phyloP scores from a whole-genome alignment of 2,797 vertebrate genomes.

The Typhlichthys eigenmanni region DNA sequence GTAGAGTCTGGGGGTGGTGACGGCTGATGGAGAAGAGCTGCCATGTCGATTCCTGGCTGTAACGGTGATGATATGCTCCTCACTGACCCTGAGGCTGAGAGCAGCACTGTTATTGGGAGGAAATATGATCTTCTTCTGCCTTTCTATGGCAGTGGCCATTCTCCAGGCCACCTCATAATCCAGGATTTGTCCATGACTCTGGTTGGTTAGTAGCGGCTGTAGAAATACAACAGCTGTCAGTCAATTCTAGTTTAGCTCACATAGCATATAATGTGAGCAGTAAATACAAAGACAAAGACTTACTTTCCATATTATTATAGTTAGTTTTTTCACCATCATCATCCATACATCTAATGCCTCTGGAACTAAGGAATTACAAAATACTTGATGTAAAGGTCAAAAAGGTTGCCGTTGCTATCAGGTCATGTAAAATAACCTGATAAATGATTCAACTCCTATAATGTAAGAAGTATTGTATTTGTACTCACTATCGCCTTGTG shows the following conservation, averaged over 20 bases:
- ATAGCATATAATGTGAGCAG: background rate
- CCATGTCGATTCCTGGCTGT: conserved; percentile 61
- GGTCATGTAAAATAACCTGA: no score
- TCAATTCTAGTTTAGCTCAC: background rate
- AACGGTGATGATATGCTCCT: conserved; percentile 44
- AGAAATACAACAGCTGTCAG: conserved; percentile 2
- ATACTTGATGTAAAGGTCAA: background rate
- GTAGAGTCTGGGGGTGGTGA: conserved; percentile 31
- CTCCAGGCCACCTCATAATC: conserved; percentile 60
- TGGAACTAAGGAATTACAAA: conserved; percentile 63
- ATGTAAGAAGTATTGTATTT: no score
- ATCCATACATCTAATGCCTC: conserved; percentile 74
- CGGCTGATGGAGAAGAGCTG: conserved; percentile 54
- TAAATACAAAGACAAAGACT: conserved; percentile 15
- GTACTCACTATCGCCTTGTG: conserved; percentile 65
- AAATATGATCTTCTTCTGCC: background rate
- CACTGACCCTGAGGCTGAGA: conserved; percentile 18
- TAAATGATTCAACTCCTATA: no score
- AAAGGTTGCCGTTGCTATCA: no score
- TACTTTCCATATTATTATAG: conserved; percentile 70
- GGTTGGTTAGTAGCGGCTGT: conserved; percentile 45
- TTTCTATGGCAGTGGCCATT: background rate
- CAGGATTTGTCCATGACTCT: conserved; percentile 66
- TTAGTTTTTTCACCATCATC: conserved; percentile 26
- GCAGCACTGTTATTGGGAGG: background rate